Percentiles rank a stretch among this genome's conserved stretches.
Conservation (phyloP, 2,797 vertebrate genomes). For the Leuciscus waleckii region DNA sequence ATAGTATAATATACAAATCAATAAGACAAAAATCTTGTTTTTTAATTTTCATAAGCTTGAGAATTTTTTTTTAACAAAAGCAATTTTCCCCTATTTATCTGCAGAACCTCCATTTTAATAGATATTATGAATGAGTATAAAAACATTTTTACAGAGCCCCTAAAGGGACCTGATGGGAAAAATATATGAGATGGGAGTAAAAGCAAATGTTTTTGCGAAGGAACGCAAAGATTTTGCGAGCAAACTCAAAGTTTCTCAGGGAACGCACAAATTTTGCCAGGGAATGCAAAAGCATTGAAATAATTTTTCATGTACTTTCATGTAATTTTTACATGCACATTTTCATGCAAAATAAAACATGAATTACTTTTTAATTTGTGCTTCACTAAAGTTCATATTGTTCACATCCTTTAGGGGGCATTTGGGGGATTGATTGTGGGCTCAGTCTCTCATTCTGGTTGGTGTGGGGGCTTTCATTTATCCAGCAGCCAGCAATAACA, state of each 20-base stretch:
- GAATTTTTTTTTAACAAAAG: too few relatives aligned
- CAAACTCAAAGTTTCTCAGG: too few relatives aligned
- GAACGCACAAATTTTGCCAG: background rate
- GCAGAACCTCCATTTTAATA: background rate
- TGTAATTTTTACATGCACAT: too few relatives aligned
- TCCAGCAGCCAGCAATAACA: constrained; percentile 74
- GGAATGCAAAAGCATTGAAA: background rate
- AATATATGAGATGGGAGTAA: background rate
- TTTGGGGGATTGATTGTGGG: constrained; percentile 78
- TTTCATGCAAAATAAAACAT: too few relatives aligned
- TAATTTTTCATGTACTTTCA: too few relatives aligned
- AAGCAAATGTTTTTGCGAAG: background rate
- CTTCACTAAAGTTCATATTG: background rate
- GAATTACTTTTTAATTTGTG: background rate
- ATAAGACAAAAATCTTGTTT: background rate
- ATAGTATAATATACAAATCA: too few relatives aligned
- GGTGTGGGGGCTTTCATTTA: constrained; percentile 80
- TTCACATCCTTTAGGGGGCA: constrained; percentile 76
- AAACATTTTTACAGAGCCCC: too few relatives aligned
- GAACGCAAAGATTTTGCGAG: background rate
- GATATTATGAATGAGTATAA: background rate
- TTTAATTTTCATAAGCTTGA: background rate
- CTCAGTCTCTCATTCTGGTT: constrained; percentile 77
- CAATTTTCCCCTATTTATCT: background rate
- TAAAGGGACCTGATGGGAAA: too few relatives aligned